Base-by-base conservation (phyloP, 2,888 invertebrate genomes). In the Drosophila ezoana region DNA sequence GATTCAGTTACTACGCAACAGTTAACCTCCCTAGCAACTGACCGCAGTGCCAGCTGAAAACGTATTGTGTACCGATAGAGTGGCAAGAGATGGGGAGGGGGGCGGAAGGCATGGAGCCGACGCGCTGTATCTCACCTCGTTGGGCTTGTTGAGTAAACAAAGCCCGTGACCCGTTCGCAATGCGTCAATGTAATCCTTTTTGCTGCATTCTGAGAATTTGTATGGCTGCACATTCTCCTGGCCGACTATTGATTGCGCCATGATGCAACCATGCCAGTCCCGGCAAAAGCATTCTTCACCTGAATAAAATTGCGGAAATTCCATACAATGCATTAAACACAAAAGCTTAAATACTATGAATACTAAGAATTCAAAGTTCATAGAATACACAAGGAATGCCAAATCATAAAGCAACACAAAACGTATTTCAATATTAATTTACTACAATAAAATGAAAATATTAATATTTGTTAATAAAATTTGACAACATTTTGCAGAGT, bases 251-350 rank as follows among this genome's bases (percentile, higher is more conserved):
- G 96, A 96, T 93, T 97, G 97, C 56, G 97, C 96, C 98, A 98
- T 98, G 92, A 98, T 98, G 93, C 98, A 98, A 71, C 98, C 98
- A 93, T 98, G 98, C 98, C 98, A 98, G 93, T 98, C 97, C 69
- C 96, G 95, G 92, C 98, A 98, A 92, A 95, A 95, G 92, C 98
- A 98, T 91, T 96, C 96, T 89, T 96, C 95, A 74, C 95, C 95
- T 95, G 88, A 53, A 43, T 48, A 28, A 37, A 53, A 43, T 32
- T 49, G 35, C 10, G 13, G 47, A 35, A 18, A 52, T 51, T 49
- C 40, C 38, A 45, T 48, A 13, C 47, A 23, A 44, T 32, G 2
- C 16, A 40, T 16, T 40, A 10, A 43, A 33, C 20, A 53, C 41
- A 53, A 41, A 16, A n/a, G 53, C 63, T 47, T 16, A 23, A 32